Conservation (phyloP, 2,113 vertebrate genomes). For the Antidorcas marsupialis region DNA sequence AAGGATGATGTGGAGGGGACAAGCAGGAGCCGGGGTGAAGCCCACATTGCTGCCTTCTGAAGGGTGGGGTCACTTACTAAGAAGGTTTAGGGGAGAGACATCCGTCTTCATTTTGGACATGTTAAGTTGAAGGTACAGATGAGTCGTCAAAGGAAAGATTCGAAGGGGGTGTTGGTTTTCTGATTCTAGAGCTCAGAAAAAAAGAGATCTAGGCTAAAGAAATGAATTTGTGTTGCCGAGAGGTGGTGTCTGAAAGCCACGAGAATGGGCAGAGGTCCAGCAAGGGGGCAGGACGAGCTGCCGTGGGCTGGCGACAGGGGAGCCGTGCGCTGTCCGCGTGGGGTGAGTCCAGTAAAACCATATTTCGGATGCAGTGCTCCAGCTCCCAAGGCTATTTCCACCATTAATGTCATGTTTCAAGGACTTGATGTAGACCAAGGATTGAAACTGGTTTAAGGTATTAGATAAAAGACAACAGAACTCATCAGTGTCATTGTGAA, state of each 20-base stretch:
- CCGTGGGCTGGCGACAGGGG: fast-evolving
- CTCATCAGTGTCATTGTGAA: slow-evolving; percentile 67
- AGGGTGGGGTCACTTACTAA: not conserved
- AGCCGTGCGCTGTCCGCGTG: fast-evolving
- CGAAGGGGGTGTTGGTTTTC: not conserved
- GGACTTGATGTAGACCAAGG: not conserved
- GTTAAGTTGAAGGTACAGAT: not conserved
- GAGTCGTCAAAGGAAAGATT: not conserved
- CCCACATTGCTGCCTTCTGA: not conserved
- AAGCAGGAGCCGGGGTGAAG: fast-evolving
- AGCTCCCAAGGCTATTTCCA: not conserved
- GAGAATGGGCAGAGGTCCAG: not conserved
- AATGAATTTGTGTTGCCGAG: not conserved
- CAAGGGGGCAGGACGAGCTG: not conserved
- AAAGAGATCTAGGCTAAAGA: not conserved
- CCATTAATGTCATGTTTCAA: not conserved
- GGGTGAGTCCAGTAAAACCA: fast-evolving
- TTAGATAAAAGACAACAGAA: slow-evolving; percentile 43
- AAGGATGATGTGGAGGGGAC: not conserved
- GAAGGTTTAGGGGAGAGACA: not conserved
- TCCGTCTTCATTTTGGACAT: not conserved
- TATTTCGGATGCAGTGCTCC: fast-evolving
- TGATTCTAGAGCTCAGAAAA: not conserved
- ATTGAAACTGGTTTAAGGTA: slow-evolving; percentile 31
- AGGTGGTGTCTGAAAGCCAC: not conserved